These are phyloP conservation scores for Lagorchestes hirsutus DNA, from an alignment of 2,797 vertebrate species.

Conservation along the genomic window DNA sequence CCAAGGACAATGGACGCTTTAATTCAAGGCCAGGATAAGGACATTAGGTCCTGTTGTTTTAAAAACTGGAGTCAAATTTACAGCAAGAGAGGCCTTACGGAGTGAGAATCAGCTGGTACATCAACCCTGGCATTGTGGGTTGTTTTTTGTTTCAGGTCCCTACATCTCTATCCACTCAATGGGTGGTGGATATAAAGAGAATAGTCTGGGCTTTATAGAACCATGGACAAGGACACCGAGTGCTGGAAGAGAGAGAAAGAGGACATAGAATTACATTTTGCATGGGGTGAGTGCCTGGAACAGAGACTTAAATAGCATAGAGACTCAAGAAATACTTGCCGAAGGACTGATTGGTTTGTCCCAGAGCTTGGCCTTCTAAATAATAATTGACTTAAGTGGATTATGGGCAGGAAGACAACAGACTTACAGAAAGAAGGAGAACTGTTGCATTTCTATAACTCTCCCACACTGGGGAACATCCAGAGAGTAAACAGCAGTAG, in stretches of 20 bases:
- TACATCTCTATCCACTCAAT: background rate
- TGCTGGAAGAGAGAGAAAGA: background rate
- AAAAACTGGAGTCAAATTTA: background rate
- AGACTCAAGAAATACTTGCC: background rate
- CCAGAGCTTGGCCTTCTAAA: background rate
- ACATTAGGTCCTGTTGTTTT: background rate
- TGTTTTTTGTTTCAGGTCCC: conserved; percentile 36
- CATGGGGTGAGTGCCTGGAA: background rate
- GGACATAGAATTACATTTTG: no score
- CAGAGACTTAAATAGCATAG: background rate
- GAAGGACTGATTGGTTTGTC: background rate
- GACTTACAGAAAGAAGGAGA: background rate
- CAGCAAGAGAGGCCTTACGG: background rate
- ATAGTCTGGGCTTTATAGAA: conserved; percentile 9
- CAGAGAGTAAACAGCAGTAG: background rate
- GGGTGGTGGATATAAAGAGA: conserved; percentile 50
- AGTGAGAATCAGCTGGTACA: background rate
- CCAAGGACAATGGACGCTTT: conserved; percentile 23
- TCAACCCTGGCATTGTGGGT: no score
- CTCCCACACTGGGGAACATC: background rate
- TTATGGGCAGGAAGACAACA: background rate
- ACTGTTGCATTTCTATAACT: background rate
- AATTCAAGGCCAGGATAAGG: conserved; percentile 51
- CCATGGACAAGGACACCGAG: background rate
- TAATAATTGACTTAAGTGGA: background rate